Conservation (phyloP, 2,888 invertebrate species). For the Tipula helvola region DNA sequence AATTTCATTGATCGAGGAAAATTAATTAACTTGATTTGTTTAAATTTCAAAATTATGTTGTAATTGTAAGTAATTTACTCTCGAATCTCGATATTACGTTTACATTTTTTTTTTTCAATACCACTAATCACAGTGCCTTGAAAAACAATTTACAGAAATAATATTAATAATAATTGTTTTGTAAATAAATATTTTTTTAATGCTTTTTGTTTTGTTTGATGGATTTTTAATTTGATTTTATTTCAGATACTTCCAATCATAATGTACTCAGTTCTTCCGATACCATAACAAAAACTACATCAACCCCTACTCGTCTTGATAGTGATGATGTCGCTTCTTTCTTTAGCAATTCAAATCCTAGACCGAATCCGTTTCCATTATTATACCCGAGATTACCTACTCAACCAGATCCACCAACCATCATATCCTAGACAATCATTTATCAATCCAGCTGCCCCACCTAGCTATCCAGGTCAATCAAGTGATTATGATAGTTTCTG, state of each 20-base stretch:
- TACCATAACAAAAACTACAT: neutral
- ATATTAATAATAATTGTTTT: neutral
- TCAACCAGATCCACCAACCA: neutral
- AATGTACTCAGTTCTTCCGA: neutral
- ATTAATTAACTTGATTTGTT: neutral
- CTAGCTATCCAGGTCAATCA: conserved; percentile 21
- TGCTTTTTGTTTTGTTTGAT: neutral
- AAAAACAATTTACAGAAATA: neutral
- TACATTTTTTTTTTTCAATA: neutral
- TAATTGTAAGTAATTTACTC: neutral
- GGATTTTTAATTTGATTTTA: neutral
- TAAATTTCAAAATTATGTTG: neutral
- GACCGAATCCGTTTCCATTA: neutral
- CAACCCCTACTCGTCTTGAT: neutral
- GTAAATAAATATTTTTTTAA: neutral
- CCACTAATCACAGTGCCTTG: neutral
- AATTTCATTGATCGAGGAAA: neutral
- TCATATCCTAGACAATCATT: conserved; percentile 11
- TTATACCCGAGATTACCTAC: neutral
- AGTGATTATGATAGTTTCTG: conserved; percentile 23
- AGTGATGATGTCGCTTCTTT: neutral
- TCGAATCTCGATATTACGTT: neutral
- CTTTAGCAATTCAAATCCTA: neutral
- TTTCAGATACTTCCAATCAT: neutral
- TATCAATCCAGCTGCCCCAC: conserved; percentile 14